Conservation (phyloP, 2,888 invertebrate species). For the Agrotis segetum region DNA sequence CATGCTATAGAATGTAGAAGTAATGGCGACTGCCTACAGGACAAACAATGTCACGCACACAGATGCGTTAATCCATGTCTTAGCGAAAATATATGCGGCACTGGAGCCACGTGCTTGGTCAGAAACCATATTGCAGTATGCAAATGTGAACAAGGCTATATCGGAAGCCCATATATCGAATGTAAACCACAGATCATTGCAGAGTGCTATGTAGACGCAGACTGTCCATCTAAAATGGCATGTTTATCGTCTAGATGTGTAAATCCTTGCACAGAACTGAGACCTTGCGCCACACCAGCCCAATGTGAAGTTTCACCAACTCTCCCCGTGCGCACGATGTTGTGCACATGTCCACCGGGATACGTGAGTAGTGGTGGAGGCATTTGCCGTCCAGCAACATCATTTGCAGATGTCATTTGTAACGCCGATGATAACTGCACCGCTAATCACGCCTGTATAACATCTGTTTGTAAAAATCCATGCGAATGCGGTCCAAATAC, state of each 20-base stretch:
- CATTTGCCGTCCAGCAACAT: conserved; percentile 94
- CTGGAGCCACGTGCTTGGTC: conserved; percentile 95
- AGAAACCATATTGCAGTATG: conserved; percentile 96
- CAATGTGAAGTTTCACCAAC: conserved; percentile 95
- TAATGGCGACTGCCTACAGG: conserved; percentile 96
- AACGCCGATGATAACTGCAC: conserved; percentile 95
- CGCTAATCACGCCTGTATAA: conserved; percentile 94
- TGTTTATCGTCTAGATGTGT: conserved; percentile 96
- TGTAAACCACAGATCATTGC: conserved; percentile 94
- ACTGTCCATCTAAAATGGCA: conserved; percentile 95
- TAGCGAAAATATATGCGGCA: conserved; percentile 94
- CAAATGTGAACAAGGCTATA: conserved; percentile 94
- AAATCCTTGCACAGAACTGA: conserved; percentile 94
- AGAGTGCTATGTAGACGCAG: conserved; percentile 95
- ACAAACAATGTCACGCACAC: conserved; percentile 96
- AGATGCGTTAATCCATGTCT: conserved; percentile 97
- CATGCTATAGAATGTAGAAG: conserved; percentile 95
- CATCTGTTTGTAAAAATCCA: conserved; percentile 95
- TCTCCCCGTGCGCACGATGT: conserved; percentile 96
- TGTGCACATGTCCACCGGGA: conserved; percentile 97
- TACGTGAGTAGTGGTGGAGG: conserved; percentile 97
- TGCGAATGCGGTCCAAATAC: conserved; percentile 97
- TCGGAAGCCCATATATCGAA: conserved; percentile 95
- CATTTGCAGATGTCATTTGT: conserved; percentile 92
- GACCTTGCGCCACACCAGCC: conserved; percentile 95